Evolutionary conservation across 2,113 vertebrate genomes (phyloP).

Genomic region (Sylvilagus bachmani): DNA sequence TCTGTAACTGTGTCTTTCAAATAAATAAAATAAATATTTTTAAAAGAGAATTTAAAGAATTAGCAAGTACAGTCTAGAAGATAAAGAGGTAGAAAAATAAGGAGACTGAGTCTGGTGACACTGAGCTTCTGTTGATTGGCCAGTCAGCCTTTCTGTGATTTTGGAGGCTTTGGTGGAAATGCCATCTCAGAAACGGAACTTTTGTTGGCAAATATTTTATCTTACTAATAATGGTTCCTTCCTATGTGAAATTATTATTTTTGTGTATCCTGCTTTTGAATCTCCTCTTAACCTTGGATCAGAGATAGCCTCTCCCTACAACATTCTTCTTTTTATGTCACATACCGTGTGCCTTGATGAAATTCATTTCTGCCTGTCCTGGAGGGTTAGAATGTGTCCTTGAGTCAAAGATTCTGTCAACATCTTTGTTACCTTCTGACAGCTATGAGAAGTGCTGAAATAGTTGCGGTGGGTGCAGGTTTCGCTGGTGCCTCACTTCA

Average conservation of each 20-base stretch:
- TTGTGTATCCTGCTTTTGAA: neutral
- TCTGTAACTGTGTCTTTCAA: too few species aligned
- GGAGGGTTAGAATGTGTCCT: constrained; percentile 53
- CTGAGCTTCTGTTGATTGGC: neutral
- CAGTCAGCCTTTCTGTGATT: neutral
- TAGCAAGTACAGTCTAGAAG: neutral
- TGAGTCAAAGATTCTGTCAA: constrained; percentile 64
- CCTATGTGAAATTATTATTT: neutral
- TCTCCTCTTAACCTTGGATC: constrained; percentile 1
- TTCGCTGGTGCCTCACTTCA: constrained; percentile 35
- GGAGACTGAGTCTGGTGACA: neutral
- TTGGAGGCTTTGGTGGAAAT: constrained; percentile 52
- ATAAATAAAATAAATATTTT: too few species aligned
- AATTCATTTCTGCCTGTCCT: constrained; percentile 44
- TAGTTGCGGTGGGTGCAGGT: neutral
- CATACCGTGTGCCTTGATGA: constrained; percentile 50
- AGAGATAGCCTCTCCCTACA: constrained; percentile 66
- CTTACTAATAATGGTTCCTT: neutral
- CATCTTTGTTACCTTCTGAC: constrained; percentile 34
- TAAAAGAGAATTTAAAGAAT: neutral
- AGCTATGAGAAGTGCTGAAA: constrained; percentile 44
- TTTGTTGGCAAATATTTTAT: constrained; percentile 30
- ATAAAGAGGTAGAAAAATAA: neutral
- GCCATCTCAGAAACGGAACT: constrained; percentile 34
- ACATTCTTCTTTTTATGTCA: constrained; percentile 62